Percentiles rank a stretch among this genome's conserved stretches.
Evolutionary conservation across 2,888 invertebrate genomes (phyloP).

Genomic region (Hesperia comma): DNA sequence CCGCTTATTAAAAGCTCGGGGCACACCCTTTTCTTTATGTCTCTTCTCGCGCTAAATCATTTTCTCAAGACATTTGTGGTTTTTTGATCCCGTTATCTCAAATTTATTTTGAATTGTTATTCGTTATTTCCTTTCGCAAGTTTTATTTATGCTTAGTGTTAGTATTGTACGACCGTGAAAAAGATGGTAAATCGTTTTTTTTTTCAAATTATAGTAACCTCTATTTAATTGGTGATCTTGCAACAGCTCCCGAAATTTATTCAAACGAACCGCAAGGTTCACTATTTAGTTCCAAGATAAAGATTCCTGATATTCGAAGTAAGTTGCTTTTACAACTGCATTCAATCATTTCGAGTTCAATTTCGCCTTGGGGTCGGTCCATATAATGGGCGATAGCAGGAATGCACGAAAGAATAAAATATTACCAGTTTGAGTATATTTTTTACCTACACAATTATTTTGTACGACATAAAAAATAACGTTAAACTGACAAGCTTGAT

Average conservation of each 20-base stretch:
- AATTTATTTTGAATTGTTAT: constrained; percentile 11
- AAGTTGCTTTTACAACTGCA: constrained; percentile 76
- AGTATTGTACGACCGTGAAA: too few species aligned
- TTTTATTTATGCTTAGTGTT: too few species aligned
- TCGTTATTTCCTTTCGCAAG: too few species aligned
- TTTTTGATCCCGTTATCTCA: constrained; percentile 34
- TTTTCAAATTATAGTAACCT: too few species aligned
- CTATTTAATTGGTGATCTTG: too few species aligned
- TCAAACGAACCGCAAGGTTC: constrained; percentile 15
- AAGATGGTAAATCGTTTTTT: too few species aligned
- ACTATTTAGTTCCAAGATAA: constrained; percentile 63
- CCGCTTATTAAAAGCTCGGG: constrained; percentile 38
- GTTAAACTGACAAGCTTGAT: too few species aligned
- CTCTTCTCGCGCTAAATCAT: constrained; percentile 34
- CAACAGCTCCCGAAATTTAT: background rate
- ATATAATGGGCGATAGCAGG: constrained; percentile 48
- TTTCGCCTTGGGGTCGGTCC: constrained; percentile 58
- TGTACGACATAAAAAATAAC: too few species aligned
- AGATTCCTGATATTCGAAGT: constrained; percentile 65
- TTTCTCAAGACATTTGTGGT: constrained; percentile 20
- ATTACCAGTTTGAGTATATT: too few species aligned
- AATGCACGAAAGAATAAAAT: too few species aligned
- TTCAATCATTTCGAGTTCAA: constrained; percentile 80
- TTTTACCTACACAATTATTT: too few species aligned
- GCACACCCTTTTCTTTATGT: constrained; percentile 29